These are phyloP conservation scores for Carcina quercana DNA, from an alignment of 2,888 invertebrate genomes.

Conservation along the genomic window DNA sequence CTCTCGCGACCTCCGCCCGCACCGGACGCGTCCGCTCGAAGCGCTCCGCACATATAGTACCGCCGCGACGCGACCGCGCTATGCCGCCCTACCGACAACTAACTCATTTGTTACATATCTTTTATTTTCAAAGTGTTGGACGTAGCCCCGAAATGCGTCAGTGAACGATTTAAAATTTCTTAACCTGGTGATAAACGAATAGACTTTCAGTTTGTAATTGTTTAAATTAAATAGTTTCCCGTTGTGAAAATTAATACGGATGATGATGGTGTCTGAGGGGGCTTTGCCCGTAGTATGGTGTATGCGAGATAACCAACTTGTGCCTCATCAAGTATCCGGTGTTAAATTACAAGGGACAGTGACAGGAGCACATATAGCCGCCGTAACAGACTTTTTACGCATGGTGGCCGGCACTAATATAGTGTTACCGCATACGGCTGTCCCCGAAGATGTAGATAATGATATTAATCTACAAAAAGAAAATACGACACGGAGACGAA, in stretches of 20 bases:
- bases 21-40: conserved; percentile 67
- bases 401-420: conserved; percentile 78
- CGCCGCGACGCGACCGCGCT: conserved; percentile 53
- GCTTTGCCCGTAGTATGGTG: conserved; percentile 79
- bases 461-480: conserved; percentile 61
- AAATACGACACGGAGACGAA: conserved; percentile 53
- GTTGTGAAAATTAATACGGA: conserved; percentile 24
- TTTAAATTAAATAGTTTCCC: conserved; percentile 2
- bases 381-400: conserved; percentile 78
- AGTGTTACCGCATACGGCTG: conserved; percentile 66
- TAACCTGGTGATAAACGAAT: conserved; percentile 1
- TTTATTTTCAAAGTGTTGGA: conserved; percentile 48
- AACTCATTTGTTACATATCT: conserved; percentile 47
- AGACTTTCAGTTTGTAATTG: conserved; percentile 1
- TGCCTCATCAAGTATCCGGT: conserved; percentile 79
- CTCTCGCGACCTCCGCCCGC: conserved; percentile 72
- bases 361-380: conserved; percentile 78
- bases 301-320: conserved; percentile 79
- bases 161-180: conserved; percentile 28
- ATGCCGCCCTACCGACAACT: conserved; percentile 52
- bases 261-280: conserved; percentile 77
- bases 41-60: conserved; percentile 51
- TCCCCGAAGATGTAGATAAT: conserved; percentile 57
- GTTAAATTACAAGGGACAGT: conserved; percentile 78
- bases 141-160: conserved; percentile 49